A percentile compares a stretch with the other conserved stretches of the same genome.
phyloP scores from a whole-genome alignment of 2,888 invertebrate species.

The Malacosoma neustria region DNA sequence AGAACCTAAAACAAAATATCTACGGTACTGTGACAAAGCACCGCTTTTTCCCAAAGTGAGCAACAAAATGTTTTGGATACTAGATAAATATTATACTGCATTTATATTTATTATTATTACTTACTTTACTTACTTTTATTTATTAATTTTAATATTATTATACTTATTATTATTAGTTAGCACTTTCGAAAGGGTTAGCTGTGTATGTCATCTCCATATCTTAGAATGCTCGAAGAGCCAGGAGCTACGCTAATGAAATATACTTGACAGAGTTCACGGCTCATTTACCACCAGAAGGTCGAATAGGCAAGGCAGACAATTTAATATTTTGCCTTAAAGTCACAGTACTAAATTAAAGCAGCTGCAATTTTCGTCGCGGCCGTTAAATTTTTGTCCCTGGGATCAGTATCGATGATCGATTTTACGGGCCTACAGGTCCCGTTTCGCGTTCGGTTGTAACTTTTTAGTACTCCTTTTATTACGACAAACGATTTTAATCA shows the following conservation, averaged over 20 bases:
- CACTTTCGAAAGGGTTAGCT: too few relatives aligned
- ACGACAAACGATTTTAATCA: constrained; percentile 75
- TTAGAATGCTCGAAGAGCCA: too few relatives aligned
- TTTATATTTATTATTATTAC: too few relatives aligned
- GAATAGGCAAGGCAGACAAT: constrained; percentile 26
- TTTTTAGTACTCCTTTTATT: constrained; percentile 72
- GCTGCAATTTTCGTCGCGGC: constrained; percentile 41
- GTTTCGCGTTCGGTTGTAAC: constrained; percentile 64
- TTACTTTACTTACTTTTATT: too few relatives aligned
- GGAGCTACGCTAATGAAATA: constrained; percentile 43
- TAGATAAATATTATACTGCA: too few relatives aligned
- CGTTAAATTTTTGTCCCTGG: constrained; percentile 62
- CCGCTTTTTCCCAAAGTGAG: too few relatives aligned
- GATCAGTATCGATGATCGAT: constrained; percentile 69
- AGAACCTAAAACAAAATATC: too few relatives aligned
- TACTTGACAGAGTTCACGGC: constrained; percentile 46
- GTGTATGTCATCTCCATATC: too few relatives aligned
- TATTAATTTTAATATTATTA: too few relatives aligned
- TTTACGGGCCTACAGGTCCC: constrained; percentile 64
- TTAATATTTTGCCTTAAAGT: constrained; percentile 51
- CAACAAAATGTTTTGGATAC: too few relatives aligned
- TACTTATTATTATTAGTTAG: too few relatives aligned
- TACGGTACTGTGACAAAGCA: too few relatives aligned
- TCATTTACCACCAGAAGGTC: constrained; percentile 39
- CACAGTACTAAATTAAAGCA: constrained; percentile 44